These are phyloP conservation scores for Xenopus petersii DNA, from an alignment of 2,797 vertebrate genomes.

Conservation along the genomic window DNA sequence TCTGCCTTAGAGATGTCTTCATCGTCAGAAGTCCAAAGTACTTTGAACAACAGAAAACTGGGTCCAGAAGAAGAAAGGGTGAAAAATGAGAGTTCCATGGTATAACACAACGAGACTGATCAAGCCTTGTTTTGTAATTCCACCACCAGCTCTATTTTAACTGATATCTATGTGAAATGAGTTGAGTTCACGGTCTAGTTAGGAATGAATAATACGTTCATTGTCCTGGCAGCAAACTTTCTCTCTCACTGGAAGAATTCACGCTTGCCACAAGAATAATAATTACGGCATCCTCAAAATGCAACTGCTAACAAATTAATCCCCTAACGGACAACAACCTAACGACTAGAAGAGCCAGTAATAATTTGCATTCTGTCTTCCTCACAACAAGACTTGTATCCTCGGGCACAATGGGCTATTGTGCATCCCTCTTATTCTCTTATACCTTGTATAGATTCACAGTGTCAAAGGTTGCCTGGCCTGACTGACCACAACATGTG, in stretches of 20 bases:
- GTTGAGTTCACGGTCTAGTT: slow-evolving; percentile 82
- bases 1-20: slow-evolving; percentile 67
- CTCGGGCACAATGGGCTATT: slow-evolving; percentile 84
- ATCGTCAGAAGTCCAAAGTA: slow-evolving; percentile 69
- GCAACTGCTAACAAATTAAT: slow-evolving; percentile 77
- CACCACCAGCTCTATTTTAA: slow-evolving; percentile 66
- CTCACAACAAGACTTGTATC: slow-evolving; percentile 71
- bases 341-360: slow-evolving; percentile 79
- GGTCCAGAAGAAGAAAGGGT: slow-evolving; percentile 52
- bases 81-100: slow-evolving; percentile 56
- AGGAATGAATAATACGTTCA: slow-evolving; percentile 82
- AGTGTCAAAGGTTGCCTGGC: slow-evolving; percentile 92
- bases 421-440: slow-evolving; percentile 71
- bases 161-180: slow-evolving; percentile 79
- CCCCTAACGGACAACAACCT: slow-evolving; percentile 77
- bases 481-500: slow-evolving; percentile 82
- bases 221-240: slow-evolving; percentile 82
- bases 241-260: slow-evolving; percentile 73
- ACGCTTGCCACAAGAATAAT: slow-evolving; percentile 75
- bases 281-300: slow-evolving; percentile 74
- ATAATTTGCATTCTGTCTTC: slow-evolving; percentile 76
- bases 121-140: slow-evolving; percentile 70
- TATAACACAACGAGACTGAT: slow-evolving; percentile 66
- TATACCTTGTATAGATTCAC: slow-evolving; percentile 67
- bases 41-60: slow-evolving; percentile 64